Base-by-base conservation (phyloP, 2,888 invertebrate genomes). In the Baccha elongata region DNA sequence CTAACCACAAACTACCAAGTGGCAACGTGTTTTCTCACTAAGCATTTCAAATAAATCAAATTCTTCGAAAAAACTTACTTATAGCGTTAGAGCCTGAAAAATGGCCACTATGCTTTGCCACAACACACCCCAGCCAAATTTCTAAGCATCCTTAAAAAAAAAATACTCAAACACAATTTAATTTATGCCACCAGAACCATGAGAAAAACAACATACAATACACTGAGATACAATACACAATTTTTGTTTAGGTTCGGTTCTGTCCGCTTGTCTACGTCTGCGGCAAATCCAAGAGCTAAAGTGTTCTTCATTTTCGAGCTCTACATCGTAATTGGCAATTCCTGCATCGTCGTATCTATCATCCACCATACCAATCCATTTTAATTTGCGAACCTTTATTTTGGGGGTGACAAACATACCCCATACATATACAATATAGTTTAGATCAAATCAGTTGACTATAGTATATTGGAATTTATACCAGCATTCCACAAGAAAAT, bases 351-450 rank as follows among this genome's bases (percentile, higher is more conserved):
- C 44, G 19, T 44, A 52, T 26, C 6, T 32, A 32, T 48, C 50
- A 23, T 8, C 55, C 46, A 40, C 40, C 65, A 44, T 35, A 69
- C 76, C 69, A 76, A 69, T 76, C 69, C 64, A 69, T 69, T 76
- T 69, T 76, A 76, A 69, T 76, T 76, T 76, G 64, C 69, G 53
- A 69, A 62, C 69, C 76, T 69, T 69, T 69, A 76, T 62, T 64
- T 76, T 46, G 69, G 62, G 62, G 52, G 52, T 62, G 68, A 75
- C 68, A 62, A 62, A n/a, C 68, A 68, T 42, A 11, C 32, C 60
- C 13, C 52, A n/a, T n/a, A n/a, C 26, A 4, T 26, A 26, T 3
- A 4, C 26, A 26, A 26, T 26, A 26, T 26, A 26, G 26, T 6
- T 26, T 6, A 4, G 3, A 6, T 26, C 26, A 26, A 26, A 4